These are phyloP conservation scores for Callipepla squamata DNA, from an alignment of 2,113 vertebrate species.

Conservation along the genomic window DNA sequence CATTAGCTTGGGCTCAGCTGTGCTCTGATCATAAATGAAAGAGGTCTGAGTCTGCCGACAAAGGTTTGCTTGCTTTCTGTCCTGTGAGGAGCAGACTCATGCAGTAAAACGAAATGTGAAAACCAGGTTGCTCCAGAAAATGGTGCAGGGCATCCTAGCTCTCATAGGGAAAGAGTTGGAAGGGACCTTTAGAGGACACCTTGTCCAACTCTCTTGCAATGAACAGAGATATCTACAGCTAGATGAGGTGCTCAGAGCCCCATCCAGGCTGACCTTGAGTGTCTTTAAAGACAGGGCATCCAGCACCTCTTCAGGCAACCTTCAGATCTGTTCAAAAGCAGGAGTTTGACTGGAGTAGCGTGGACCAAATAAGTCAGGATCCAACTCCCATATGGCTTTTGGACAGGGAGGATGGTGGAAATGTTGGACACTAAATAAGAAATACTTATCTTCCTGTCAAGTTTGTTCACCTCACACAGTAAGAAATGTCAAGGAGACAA, in stretches of 20 bases:
- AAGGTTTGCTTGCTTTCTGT: neutral
- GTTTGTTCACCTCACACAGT: neutral
- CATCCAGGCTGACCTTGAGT: no score
- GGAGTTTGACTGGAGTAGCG: neutral
- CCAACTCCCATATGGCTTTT: neutral
- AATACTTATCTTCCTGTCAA: neutral
- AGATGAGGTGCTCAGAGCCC: no score
- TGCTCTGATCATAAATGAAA: neutral
- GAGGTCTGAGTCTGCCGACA: neutral
- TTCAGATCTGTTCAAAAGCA: neutral
- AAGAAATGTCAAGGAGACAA: neutral
- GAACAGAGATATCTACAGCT: no score
- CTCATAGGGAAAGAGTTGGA: neutral
- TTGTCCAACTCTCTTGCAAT: no score
- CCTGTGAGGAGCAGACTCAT: neutral
- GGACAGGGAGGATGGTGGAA: neutral
- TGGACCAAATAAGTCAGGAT: neutral
- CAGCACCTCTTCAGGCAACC: neutral
- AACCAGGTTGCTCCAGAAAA: neutral
- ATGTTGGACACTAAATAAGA: neutral
- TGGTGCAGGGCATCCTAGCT: neutral
- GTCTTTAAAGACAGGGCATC: no score
- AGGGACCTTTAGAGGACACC: no score
- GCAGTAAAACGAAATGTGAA: neutral
- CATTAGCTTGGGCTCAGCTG: neutral